Evolutionary conservation across 1,140 invertebrate genomes (phyloP).

Genomic region (Tyrophagus putrescentiae): DNA sequence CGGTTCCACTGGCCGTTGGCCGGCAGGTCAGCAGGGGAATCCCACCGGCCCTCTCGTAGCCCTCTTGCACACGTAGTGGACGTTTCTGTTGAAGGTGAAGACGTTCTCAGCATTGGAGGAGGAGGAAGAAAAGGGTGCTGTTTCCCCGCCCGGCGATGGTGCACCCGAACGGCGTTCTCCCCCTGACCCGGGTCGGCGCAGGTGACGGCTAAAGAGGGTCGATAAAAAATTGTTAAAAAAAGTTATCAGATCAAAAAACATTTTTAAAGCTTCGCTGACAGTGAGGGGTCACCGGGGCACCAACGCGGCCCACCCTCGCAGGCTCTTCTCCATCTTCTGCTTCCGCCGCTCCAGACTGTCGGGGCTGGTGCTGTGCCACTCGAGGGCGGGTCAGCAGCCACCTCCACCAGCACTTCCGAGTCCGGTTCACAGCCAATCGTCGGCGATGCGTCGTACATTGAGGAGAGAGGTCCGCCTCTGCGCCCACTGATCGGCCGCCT

Average conservation of each 20-base stretch:
- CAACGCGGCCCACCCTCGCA: neutral
- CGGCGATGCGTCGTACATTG: neutral
- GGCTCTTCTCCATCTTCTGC: neutral
- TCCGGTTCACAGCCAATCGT: too few relatives aligned
- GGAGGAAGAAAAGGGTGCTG: too few relatives aligned
- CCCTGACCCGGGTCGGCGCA: conserved; percentile 11
- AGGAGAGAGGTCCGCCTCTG: too few relatives aligned
- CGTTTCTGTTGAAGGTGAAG: conserved; percentile 16
- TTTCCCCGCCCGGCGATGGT: neutral
- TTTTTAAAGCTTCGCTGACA: conserved; percentile 13
- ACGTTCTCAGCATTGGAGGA: too few relatives aligned
- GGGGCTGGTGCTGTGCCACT: neutral
- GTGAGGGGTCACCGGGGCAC: neutral
- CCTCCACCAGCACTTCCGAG: neutral
- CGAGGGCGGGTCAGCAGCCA: neutral
- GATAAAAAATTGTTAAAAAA: neutral
- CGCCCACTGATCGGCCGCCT: neutral
- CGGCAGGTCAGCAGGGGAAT: conserved; percentile 13
- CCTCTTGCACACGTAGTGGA: conserved; percentile 8
- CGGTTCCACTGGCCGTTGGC: conserved; percentile 15
- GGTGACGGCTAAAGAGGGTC: neutral
- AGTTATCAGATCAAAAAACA: neutral
- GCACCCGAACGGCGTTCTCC: neutral
- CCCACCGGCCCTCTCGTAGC: conserved; percentile 9
- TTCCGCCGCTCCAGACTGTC: neutral